These are phyloP conservation scores for Odocoileus virginianus DNA, from an alignment of 2,113 vertebrate genomes.

Conservation along the genomic window DNA sequence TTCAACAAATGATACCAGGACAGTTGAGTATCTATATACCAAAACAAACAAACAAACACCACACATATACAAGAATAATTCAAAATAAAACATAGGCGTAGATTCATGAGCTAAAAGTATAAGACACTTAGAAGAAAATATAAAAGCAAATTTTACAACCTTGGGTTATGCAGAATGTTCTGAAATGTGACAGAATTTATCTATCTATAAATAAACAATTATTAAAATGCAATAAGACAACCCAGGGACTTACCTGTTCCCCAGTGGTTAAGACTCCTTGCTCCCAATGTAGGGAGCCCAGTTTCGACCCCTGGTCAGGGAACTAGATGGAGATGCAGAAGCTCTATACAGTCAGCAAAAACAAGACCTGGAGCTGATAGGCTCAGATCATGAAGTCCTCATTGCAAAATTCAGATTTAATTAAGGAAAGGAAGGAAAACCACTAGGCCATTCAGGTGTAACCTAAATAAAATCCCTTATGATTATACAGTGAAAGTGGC, in stretches of 20 bases:
- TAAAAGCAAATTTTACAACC: background rate
- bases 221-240: background rate
- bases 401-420: background rate
- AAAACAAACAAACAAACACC: background rate
- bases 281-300: background rate
- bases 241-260: background rate
- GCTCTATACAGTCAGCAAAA: background rate
- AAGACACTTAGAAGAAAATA: background rate
- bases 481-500: background rate
- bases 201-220: background rate
- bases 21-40: background rate
- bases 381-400: background rate
- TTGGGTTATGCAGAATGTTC: background rate
- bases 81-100: background rate
- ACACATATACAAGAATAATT: background rate
- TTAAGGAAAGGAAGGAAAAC: background rate
- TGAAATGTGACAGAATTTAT: background rate
- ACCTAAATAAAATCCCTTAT: background rate
- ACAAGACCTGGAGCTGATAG: background rate
- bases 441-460: background rate
- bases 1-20: background rate
- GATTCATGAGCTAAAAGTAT: background rate
- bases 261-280: background rate
- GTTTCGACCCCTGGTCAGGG: background rate
- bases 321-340: fast-evolving